phyloP scores from a whole-genome alignment of 2,888 invertebrate species.

The Chaitophorus viminalis region DNA sequence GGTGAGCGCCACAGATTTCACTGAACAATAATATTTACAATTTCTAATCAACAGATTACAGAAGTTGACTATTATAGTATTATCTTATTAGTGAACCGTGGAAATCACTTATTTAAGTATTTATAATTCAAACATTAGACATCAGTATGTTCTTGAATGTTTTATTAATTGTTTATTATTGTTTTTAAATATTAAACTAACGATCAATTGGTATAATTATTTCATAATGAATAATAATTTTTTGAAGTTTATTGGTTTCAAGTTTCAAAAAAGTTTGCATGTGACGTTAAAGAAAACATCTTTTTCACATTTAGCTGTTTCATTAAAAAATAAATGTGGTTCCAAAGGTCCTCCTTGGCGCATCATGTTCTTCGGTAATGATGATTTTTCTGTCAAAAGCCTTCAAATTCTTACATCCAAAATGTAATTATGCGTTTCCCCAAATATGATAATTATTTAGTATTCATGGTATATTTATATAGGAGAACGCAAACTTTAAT shows the following conservation, averaged over 20 bases:
- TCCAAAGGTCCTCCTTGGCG: constrained; percentile 70
- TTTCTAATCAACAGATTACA: no score
- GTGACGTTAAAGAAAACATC: background rate
- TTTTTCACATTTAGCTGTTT: constrained; percentile 27
- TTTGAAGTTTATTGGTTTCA: constrained; percentile 1
- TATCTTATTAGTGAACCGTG: no score
- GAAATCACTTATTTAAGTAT: no score
- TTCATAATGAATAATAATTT: constrained; percentile 22
- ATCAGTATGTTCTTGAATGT: no score
- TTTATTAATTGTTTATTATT: background rate
- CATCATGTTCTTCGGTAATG: constrained; percentile 88
- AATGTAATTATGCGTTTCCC: constrained; percentile 70
- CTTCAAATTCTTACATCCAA: constrained; percentile 75
- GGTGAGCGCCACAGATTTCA: no score
- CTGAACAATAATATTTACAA: no score
- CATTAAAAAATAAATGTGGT: constrained; percentile 41
- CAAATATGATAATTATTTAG: background rate
- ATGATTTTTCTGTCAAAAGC: constrained; percentile 82
- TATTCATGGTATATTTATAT: constrained; percentile 64
- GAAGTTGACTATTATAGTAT: no score
- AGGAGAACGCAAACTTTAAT: constrained; percentile 72
- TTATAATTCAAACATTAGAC: no score
- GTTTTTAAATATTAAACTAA: background rate
- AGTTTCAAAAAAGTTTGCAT: constrained; percentile 15
- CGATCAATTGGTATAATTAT: background rate